Base-by-base conservation (phyloP, 2,888 invertebrate genomes). In the Zaprionus bogoriensis region DNA sequence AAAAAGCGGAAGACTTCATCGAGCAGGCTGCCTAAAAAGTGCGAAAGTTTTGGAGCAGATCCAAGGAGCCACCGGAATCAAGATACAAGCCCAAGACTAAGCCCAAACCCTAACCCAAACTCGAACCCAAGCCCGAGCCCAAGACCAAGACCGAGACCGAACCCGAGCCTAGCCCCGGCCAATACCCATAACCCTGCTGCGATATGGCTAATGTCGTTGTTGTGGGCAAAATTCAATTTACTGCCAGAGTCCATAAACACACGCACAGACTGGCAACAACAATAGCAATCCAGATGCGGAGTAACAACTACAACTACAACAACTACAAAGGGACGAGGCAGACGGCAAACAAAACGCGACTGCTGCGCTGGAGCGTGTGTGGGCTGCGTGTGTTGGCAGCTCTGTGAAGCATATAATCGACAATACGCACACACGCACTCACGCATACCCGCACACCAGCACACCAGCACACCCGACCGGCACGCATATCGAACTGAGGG, bases 181-280 rank as follows among this genome's bases (percentile, higher is more conserved):
- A 48, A 68, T 50, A 41, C 30, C 51, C 57, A 64, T 27, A 54
- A 32, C 46, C 47, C 47, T 25, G 42, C 27, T 52, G 46, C 54
- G 79, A 80, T 82, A 80, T 77, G 77, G 82, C 82, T 80, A 80
- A 80, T 80, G 77, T 80, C 80, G 70, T 80, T 80, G 78, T 72
- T 79, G 80, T 79, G 84, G 79, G 73, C 65, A 79, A 84, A 85
- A 85, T 85, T 85, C 84, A 85, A 85, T 85, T 85, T 85, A 82
- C 80, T 81, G 78, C 68, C 78, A 58, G 78, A 81, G 81, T 83
- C 81, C 75, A 83, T 83, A 70, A 60, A 74, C 72, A 76, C 72
- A 48, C 62, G 47, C 64, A 47, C 64, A 59, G 20, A 60, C 32
- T 19, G 25, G 48, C 53, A 54, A 19, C 39, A 42, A 42, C 62